Base-by-base conservation (phyloP, 2,113 vertebrate genomes). In the Monarcha castaneiventris region DNA sequence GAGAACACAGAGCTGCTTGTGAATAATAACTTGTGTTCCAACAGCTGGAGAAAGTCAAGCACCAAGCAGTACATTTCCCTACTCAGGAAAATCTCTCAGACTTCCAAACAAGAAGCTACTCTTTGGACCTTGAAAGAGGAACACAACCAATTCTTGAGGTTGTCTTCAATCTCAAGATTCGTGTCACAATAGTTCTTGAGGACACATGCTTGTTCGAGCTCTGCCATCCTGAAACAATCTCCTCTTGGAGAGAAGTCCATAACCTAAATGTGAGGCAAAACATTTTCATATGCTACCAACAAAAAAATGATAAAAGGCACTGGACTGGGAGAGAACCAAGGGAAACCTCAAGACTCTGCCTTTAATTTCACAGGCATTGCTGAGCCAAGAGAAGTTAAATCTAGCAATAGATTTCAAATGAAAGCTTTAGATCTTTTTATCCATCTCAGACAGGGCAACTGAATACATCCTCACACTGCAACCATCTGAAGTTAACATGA, bases 341-440 rank as follows among this genome's bases (percentile, higher is more conserved):
- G 62, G 52, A 95, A 96, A 88, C 85, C 94, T 95, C 93, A 88
- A 78, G 32, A 56, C 67, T 90, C 92, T 96, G 96, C 61, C 93
- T 96, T 94, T 90, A 92, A 95, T 96, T 96, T 91, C 69, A 56
- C 52, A 75, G 64, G 52, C 84, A 52, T 23, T 87, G 78, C 81
- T 91, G 67, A 89, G 91, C 93, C 89, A 95, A 94, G 39, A 75
- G 26, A 91, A 63, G 75, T 87, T 77, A 92, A 82, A 88, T 56
- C 74, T 29, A 94, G 84, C 61, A 91, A 80, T 2, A 80, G 56
- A 89, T 69, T 77, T 83, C 62, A 94, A 78, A 89, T 52, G 18
- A 87, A 89, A 89, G 68, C 91, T 87, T 93, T 56, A 41, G 58
- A 87, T 82, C 74, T 62, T 92, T 92, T 92, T 49, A 93, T 79